Base-by-base conservation (phyloP, 2,888 invertebrate species). In the Ecliptopera silaceata region DNA sequence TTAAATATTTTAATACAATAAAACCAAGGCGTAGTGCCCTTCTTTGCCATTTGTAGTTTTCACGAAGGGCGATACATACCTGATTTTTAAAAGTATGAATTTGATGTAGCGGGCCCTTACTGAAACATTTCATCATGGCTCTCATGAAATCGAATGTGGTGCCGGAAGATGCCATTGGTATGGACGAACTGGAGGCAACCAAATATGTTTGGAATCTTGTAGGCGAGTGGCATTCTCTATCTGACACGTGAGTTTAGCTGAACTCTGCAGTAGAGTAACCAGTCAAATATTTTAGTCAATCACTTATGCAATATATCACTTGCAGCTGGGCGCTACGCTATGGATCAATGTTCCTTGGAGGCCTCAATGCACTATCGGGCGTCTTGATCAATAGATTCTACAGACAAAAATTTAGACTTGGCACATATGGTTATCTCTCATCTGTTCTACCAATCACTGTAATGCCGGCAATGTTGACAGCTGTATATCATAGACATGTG, bases 321-420 rank as follows among this genome's bases (percentile, higher is more conserved):
- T 74, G 6, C 71, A 91, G 90, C n/a, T 91, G 91, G 91, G 89
- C 90, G 0, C 64, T 91, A n/a, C 77, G 83, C 10, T 92, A 92
- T 73, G 92, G 93, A 0, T 75, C 93, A 0, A 76, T 80, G 1
- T 62, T 93, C 1, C 75, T 95, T 0, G 93, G 92, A 8, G 78
- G 77, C 0, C 49, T 92, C 8, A 92, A 93, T 61, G 92, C 92
- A 0, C 1, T 91, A 0, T 86, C 92, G 1, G 94, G 94, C 0
- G 72, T 92, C 0, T 80, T 92, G 34, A 88, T 96, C n/a, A 95
- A 95, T 71, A 86, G 78, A 22, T 88, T 93, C 66, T 95, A 92
- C 70, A 89, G 96, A 54, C 81, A 65, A 0, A 94, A 93, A 72
- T 74, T 96, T 3, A 93, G 93, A 60, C 81, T 96, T 0, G 90